Evolutionary conservation across 2,113 vertebrate genomes (phyloP).

Genomic region (Dissostichus mawsoni): DNA sequence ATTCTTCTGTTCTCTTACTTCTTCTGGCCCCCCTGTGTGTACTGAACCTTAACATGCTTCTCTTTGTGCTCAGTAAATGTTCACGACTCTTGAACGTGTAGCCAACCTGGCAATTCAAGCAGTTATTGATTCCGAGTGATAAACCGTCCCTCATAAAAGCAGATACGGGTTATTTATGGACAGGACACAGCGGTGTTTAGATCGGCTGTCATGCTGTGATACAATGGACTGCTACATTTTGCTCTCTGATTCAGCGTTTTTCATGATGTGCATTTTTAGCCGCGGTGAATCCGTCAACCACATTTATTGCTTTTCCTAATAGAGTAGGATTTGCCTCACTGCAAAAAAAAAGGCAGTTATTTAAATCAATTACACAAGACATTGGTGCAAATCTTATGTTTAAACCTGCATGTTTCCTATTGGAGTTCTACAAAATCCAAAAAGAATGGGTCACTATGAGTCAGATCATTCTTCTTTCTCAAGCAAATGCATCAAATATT

Average conservation of each 20-base stretch:
- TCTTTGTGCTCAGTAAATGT: constrained; percentile 51
- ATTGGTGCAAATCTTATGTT: too few relatives aligned
- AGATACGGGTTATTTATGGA: constrained; percentile 42
- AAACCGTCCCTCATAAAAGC: constrained; percentile 43
- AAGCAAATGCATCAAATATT: background rate
- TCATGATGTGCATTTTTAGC: background rate
- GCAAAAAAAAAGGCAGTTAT: constrained; percentile 2
- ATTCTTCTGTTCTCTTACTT: background rate
- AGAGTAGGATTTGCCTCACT: background rate
- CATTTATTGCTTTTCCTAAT: constrained; percentile 12
- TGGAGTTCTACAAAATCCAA: background rate
- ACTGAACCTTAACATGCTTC: constrained; percentile 31
- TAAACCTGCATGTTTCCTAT: background rate
- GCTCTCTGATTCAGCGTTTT: constrained; percentile 48
- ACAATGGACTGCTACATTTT: constrained; percentile 11
- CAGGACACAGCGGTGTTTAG: constrained; percentile 12
- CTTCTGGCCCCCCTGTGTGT: constrained; percentile 13
- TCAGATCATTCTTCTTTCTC: background rate
- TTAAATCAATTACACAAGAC: background rate
- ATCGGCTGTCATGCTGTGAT: constrained; percentile 28
- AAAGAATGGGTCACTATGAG: background rate
- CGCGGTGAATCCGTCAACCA: constrained; percentile 9
- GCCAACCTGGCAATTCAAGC: constrained; percentile 42
- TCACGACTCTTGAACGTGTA: constrained; percentile 50
- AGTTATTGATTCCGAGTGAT: constrained; percentile 52